Conservation (phyloP, 2,797 vertebrate genomes). For the Pipistrellus pipistrellus region DNA sequence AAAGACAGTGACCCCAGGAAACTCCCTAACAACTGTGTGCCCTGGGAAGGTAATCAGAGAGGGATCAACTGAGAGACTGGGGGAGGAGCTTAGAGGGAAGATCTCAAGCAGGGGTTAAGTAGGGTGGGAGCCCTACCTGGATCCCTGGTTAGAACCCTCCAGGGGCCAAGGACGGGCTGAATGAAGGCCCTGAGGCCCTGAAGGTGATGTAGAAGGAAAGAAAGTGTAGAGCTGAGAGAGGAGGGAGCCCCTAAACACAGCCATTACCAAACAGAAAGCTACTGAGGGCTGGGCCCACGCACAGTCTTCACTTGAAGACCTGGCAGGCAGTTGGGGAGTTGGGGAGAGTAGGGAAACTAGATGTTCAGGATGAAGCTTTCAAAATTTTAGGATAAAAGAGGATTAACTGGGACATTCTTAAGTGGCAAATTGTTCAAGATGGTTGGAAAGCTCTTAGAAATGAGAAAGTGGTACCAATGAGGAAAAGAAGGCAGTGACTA, state of each 20-base stretch:
- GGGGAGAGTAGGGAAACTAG: background rate
- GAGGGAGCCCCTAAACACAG: background rate
- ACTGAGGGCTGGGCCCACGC: background rate
- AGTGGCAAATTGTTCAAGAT: background rate
- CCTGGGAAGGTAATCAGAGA: background rate
- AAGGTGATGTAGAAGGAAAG: background rate
- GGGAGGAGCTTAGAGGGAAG: background rate
- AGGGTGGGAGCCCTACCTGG: background rate
- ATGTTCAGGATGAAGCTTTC: constrained; percentile 9
- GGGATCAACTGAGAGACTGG: background rate
- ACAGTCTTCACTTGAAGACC: background rate
- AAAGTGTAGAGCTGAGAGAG: background rate
- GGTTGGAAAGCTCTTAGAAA: background rate
- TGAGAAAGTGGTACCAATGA: background rate
- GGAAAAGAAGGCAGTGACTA: background rate
- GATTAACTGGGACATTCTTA: background rate
- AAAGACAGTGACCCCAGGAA: background rate
- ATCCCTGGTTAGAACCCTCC: background rate
- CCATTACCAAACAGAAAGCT: background rate
- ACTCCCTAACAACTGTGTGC: background rate
- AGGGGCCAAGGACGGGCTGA: background rate
- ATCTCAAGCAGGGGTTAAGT: background rate
- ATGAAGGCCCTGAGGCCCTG: background rate
- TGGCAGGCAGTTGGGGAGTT: background rate
- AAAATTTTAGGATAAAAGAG: background rate